These are phyloP conservation scores for Chironomus striatipennis DNA, from an alignment of 1,140 invertebrate species.

Conservation along the genomic window DNA sequence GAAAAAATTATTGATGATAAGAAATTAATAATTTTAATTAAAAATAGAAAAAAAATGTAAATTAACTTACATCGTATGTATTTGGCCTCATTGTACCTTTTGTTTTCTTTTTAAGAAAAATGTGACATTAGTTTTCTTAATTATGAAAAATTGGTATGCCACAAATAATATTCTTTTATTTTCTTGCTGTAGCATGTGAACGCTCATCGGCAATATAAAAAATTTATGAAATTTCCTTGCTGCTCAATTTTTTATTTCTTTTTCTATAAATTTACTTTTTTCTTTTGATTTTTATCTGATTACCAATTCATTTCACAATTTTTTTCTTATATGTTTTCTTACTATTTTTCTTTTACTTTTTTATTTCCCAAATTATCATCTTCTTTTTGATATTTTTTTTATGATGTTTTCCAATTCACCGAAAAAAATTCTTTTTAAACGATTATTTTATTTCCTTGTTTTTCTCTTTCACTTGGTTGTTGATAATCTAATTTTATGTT, in stretches of 20 bases:
- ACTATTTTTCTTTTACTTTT: neutral
- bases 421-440: too few species aligned
- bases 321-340: neutral
- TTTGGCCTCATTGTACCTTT: slow-evolving; percentile 23
- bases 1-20: neutral
- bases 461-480: neutral
- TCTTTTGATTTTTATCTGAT: neutral
- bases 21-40: neutral
- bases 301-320: slow-evolving; percentile 19
- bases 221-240: neutral
- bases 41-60: neutral
- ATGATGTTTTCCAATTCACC: too few species aligned
- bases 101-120: slow-evolving; percentile 23
- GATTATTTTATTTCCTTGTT: neutral
- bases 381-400: too few species aligned
- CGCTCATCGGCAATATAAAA: slow-evolving; percentile 15
- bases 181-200: neutral
- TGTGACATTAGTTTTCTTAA: slow-evolving; percentile 24
- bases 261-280: neutral
- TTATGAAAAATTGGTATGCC: slow-evolving; percentile 23
- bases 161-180: neutral
- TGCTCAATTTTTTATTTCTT: neutral
- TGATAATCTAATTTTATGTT: too few species aligned
- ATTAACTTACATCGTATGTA: slow-evolving; percentile 20
- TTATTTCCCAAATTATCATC: neutral